Evolutionary conservation across 2,888 invertebrate species (phyloP), one percentile per base, ranked within the genome.

Genomic region (Prionchulus punctatus): DNA sequence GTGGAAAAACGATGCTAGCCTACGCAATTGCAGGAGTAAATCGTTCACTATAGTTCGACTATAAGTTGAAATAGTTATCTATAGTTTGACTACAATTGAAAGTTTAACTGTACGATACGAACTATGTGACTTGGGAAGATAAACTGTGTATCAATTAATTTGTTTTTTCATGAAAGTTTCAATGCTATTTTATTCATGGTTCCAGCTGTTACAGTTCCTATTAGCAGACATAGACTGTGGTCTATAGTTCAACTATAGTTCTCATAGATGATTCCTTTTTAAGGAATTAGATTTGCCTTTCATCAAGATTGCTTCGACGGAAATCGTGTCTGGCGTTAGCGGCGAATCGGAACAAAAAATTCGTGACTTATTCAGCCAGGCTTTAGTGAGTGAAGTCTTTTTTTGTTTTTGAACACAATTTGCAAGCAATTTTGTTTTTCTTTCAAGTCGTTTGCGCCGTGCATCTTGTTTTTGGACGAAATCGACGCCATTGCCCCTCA

Each of bases 271-370:
- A n/a, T n/a, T n/a, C n/a, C n/a, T 42, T 52, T 53, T 50, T 15
- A 59, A 83, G 83, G 86, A 94, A 76, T 73, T 94, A 43, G 79
- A 81, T 61, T 73, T 94, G 47, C 86, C 89, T 0, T 73, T 94
- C 55, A 75, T 96, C 54, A 85, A 87, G 73, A 81, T 92, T 12
- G 82, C 87, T 7, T 89, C 89, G 1, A 87, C 94, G 0, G 91
- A 94, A 73, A 73, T 98, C 58, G 84, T 96, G 1, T 86, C 86
- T 15, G 94, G 94, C 1, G 82, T 96, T 58, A 90, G 91, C 0
- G 96, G 96, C 0, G 91, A 92, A 72, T 90, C 90, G 0, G 96
- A 98, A 73, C 85, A 88, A 68, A 79, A 89, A 63, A 86, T 96
- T 59, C 78, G 94, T 60, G 85, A 88, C 63, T 73, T 94, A 18